Evolutionary conservation across 2,797 vertebrate species (phyloP).

Genomic region (Thripadectes ignobilis): DNA sequence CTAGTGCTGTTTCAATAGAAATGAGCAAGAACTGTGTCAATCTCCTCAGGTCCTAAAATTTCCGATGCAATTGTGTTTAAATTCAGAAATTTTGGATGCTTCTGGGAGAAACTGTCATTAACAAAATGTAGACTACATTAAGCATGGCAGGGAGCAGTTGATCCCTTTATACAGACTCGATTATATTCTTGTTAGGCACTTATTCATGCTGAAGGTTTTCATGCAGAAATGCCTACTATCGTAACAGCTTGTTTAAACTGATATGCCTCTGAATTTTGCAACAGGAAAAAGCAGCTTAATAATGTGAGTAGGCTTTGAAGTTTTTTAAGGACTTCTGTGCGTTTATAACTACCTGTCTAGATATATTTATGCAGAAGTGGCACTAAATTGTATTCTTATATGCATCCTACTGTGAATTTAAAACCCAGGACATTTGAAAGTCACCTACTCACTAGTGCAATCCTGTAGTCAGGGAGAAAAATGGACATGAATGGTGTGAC

Average conservation of each 20-base stretch:
- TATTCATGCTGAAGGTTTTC: slow-evolving; percentile 12
- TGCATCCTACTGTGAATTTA: background rate
- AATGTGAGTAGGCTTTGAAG: background rate
- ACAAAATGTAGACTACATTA: background rate
- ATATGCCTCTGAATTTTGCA: background rate
- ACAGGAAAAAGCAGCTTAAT: background rate
- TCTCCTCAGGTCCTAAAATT: background rate
- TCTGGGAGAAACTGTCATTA: background rate
- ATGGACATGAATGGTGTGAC: rapidly evolving
- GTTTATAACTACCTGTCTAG: background rate
- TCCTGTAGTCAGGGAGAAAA: background rate
- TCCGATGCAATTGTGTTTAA: background rate
- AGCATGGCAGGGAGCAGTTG: background rate
- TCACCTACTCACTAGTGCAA: background rate
- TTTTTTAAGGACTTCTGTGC: background rate
- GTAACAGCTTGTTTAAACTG: background rate
- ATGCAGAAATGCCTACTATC: background rate
- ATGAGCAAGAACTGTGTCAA: background rate
- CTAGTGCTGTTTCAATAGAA: background rate
- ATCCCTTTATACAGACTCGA: slow-evolving; percentile 5
- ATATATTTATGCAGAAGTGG: background rate
- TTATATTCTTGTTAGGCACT: background rate
- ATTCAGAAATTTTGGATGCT: background rate
- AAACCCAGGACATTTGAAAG: background rate
- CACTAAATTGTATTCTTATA: background rate